A percentile compares a stretch with the other conserved stretches of the same genome.
These are phyloP conservation scores for Sebastes trivittatus DNA, from an alignment of 2,797 vertebrate genomes.

Conservation along the genomic window DNA sequence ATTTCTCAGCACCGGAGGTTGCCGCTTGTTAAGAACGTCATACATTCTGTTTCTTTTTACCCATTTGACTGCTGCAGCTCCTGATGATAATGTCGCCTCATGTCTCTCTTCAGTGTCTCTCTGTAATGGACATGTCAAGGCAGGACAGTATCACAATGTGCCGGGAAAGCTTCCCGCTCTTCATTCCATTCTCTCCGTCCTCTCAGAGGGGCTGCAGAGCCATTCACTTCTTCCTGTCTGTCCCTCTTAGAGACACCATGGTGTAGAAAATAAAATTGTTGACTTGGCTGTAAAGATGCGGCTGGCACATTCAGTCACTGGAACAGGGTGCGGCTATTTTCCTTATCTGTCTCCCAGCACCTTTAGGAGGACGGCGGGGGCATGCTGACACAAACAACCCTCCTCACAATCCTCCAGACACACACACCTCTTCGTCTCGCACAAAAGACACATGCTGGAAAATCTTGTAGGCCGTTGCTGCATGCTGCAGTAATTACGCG, in stretches of 20 bases:
- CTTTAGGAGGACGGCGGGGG: constrained; percentile 33
- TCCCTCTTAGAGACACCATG: neutral
- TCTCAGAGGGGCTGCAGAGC: constrained; percentile 1
- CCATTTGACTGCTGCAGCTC: neutral
- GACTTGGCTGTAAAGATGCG: constrained; percentile 17
- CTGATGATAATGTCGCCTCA: neutral
- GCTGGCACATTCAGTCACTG: constrained; percentile 13
- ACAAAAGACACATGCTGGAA: constrained; percentile 27
- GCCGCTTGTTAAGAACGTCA: neutral
- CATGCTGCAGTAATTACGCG: constrained; percentile 49
- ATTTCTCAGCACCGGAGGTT: too few relatives aligned
- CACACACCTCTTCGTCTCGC: constrained; percentile 19
- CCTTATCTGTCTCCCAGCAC: constrained; percentile 58
- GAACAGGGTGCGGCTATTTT: constrained; percentile 11
- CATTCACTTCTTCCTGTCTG: neutral
- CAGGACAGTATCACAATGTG: neutral
- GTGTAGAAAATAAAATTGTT: constrained; percentile 3
- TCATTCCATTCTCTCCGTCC: constrained; percentile 1
- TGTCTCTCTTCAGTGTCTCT: constrained; percentile 12
- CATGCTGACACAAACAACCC: constrained; percentile 35
- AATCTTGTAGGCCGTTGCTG: constrained; percentile 9
- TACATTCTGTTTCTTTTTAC: neutral
- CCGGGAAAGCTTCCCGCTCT: constrained; percentile 26
- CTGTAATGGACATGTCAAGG: constrained; percentile 42
- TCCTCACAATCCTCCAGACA: constrained; percentile 18